Conservation (phyloP, 2,888 invertebrate genomes). For the Scaptodrosophila latifasciaeformis region DNA sequence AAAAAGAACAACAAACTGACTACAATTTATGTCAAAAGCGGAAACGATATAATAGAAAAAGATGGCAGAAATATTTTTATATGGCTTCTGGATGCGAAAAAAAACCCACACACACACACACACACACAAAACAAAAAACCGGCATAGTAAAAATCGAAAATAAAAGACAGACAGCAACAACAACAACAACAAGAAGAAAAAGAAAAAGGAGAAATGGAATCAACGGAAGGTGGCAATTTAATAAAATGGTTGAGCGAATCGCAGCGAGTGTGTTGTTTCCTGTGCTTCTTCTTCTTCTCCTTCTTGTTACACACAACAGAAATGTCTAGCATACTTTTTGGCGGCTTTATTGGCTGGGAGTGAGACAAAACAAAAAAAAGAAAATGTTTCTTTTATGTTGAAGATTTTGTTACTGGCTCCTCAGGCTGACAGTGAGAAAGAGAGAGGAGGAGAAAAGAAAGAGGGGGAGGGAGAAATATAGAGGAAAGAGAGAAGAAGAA, state of each 20-base stretch:
- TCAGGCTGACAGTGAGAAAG: too few relatives aligned
- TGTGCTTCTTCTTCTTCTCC: constrained; percentile 24
- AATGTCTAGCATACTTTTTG: constrained; percentile 60
- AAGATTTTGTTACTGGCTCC: too few relatives aligned
- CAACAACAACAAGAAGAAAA: constrained; percentile 17
- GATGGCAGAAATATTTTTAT: constrained; percentile 49
- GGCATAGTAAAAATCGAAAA: constrained; percentile 54
- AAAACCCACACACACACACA: too few relatives aligned
- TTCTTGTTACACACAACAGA: background rate
- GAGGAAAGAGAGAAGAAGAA: too few relatives aligned
- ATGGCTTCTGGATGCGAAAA: background rate
- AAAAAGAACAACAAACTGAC: constrained; percentile 2
- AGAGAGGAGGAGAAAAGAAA: too few relatives aligned
- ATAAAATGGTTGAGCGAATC: constrained; percentile 71
- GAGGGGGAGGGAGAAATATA: too few relatives aligned
- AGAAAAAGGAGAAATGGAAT: constrained; percentile 32
- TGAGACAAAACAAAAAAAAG: too few relatives aligned
- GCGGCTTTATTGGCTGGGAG: constrained; percentile 9
- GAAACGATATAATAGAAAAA: constrained; percentile 66
- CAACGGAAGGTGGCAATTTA: constrained; percentile 72
- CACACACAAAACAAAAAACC: too few relatives aligned
- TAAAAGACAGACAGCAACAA: constrained; percentile 37
- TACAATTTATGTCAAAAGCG: constrained; percentile 54
- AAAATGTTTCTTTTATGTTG: too few relatives aligned
- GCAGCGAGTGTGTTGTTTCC: constrained; percentile 67